Conservation (phyloP, 2,888 invertebrate species). For the Papilio protenor region DNA sequence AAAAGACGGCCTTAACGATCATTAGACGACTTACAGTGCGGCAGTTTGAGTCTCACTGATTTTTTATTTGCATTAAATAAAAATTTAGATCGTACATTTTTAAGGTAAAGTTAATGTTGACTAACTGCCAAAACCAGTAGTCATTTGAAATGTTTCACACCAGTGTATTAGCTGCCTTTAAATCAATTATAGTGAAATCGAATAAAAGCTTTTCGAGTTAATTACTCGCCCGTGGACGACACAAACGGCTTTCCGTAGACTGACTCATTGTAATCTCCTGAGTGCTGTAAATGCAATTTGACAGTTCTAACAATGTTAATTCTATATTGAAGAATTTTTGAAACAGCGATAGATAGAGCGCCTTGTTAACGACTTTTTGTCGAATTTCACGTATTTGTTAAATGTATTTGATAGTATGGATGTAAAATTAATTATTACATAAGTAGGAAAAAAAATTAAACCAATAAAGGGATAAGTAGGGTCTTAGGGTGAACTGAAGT, state of each 20-base stretch:
- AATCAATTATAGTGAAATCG: conserved; percentile 36
- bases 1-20: no score
- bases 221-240: conserved; percentile 22
- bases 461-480: neutral
- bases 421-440: neutral
- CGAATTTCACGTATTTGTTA: neutral
- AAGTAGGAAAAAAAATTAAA: neutral
- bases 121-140: neutral
- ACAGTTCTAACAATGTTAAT: conserved; percentile 3
- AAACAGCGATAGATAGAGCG: neutral
- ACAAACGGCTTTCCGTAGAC: conserved; percentile 20
- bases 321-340: neutral
- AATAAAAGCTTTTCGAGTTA: conserved; percentile 39
- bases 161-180: conserved; percentile 8
- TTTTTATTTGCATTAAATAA: neutral
- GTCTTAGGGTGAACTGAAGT: neutral
- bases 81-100: neutral
- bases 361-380: no score
- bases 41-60: no score
- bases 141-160: neutral
- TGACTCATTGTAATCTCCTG: conserved; percentile 23
- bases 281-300: conserved; percentile 24
- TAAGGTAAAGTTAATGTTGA: no score
- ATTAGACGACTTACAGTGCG: no score
- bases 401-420: neutral